A percentile compares a stretch with the other conserved stretches of the same genome.
Conservation (phyloP, 2,113 vertebrate species). For the Scomber colias region DNA sequence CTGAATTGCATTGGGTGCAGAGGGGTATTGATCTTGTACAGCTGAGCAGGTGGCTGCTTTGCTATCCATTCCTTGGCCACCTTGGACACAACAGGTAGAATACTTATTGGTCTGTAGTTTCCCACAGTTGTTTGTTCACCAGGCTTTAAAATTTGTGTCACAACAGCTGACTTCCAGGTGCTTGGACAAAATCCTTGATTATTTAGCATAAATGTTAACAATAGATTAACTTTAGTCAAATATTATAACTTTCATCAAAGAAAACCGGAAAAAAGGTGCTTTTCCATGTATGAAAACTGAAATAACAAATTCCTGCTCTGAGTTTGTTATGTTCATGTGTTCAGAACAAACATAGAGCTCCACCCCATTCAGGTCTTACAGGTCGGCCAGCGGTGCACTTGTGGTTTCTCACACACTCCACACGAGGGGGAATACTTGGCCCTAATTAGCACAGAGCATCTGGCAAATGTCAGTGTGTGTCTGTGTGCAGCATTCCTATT, state of each 20-base stretch:
- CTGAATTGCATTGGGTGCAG: no score
- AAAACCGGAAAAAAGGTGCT: conserved; percentile 2
- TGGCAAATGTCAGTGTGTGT: conserved; percentile 93
- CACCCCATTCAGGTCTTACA: conserved; percentile 77
- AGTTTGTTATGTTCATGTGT: conserved; percentile 70
- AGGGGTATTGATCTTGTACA: no score
- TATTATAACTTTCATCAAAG: not conserved
- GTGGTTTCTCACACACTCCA: conserved; percentile 88
- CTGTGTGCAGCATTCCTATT: conserved; percentile 89
- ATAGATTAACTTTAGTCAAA: conserved; percentile 1
- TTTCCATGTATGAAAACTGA: conserved; percentile 26
- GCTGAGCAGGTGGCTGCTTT: no score
- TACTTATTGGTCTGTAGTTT: no score
- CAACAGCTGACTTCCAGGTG: no score
- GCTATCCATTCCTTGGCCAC: no score
- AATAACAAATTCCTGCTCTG: conserved; percentile 45
- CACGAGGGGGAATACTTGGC: conserved; percentile 86
- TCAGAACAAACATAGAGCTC: conserved; percentile 74
- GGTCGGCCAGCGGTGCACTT: conserved; percentile 82
- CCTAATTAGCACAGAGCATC: conserved; percentile 90
- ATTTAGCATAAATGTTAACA: not conserved
- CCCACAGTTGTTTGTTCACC: no score
- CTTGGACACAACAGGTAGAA: no score
- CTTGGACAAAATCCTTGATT: no score
- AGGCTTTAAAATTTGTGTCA: no score